Percentiles rank a stretch among this genome's conserved stretches.
phyloP scores from a whole-genome alignment of 2,888 invertebrate species.

The Podotricha telesiphe region DNA sequence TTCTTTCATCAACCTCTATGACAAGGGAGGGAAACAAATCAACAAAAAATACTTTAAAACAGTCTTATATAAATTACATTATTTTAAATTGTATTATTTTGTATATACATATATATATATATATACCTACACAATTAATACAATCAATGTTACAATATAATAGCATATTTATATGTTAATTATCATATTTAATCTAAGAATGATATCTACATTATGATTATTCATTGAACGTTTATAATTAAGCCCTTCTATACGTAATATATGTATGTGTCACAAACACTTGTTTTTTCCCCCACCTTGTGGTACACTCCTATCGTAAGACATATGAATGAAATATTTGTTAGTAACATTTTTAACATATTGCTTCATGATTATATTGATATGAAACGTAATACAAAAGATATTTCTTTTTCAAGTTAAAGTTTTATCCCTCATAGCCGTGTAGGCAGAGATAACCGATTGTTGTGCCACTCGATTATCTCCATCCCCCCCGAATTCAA shows the following conservation, averaged over 20 bases:
- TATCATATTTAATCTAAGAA: background rate
- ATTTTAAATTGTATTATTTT: no score
- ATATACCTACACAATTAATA: background rate
- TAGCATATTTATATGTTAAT: constrained; percentile 3
- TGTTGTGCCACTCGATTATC: no score
- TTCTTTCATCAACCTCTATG: no score
- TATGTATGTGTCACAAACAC: constrained; percentile 1
- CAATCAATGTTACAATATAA: background rate
- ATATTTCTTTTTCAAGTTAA: no score
- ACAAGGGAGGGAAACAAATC: no score
- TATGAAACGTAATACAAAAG: background rate
- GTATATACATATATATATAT: background rate
- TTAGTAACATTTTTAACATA: background rate
- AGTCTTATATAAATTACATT: no score
- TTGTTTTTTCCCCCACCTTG: background rate
- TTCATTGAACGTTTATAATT: constrained; percentile 3
- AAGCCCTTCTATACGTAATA: background rate
- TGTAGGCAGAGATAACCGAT: no score
- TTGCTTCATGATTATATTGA: background rate
- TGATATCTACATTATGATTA: constrained; percentile 8
- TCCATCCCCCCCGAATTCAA: no score
- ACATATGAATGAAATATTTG: background rate
- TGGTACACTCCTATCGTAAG: no score
- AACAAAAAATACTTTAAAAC: no score
- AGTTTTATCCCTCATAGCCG: no score